Conservation (phyloP, 92 coral and sea anemone genomes). For the Phenganax subtilis region DNA sequence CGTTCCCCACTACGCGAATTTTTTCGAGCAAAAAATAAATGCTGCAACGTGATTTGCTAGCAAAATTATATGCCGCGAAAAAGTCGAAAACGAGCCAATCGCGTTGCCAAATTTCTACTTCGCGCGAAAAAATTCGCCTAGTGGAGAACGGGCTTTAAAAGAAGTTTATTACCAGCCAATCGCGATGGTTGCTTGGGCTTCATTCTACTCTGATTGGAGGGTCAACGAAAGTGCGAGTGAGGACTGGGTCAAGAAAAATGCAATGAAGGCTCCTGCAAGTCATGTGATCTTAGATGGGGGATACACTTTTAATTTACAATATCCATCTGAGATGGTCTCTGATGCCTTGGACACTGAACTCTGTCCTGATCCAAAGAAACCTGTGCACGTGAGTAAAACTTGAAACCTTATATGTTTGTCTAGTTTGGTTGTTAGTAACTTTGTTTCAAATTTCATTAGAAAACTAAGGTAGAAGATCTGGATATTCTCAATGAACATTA, state of each 20-base stretch:
- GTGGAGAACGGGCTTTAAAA: no score
- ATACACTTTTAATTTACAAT: constrained; percentile 55
- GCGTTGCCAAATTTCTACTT: no score
- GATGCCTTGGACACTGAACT: constrained; percentile 66
- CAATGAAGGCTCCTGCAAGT: constrained; percentile 80
- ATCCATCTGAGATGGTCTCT: constrained; percentile 65
- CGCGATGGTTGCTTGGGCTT: constrained; percentile 96
- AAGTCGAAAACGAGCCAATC: no score
- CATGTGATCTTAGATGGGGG: constrained; percentile 71
- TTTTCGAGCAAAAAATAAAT: neutral
- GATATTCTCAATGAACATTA: constrained; percentile 23
- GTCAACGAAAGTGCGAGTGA: constrained; percentile 62
- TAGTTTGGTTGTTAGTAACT: neutral
- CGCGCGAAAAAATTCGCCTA: no score
- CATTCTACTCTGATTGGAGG: constrained; percentile 62
- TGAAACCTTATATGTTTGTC: no score
- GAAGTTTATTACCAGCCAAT: constrained; percentile 53
- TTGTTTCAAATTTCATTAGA: neutral
- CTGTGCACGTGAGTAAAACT: constrained; percentile 39
- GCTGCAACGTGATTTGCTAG: neutral
- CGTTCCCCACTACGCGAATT: neutral
- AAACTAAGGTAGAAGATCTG: constrained; percentile 8
- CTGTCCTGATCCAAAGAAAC: constrained; percentile 55
- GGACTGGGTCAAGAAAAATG: constrained; percentile 72
- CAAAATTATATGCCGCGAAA: no score